Conservation (phyloP, 2,797 vertebrate species). For the Pyrocephalus nanus region DNA sequence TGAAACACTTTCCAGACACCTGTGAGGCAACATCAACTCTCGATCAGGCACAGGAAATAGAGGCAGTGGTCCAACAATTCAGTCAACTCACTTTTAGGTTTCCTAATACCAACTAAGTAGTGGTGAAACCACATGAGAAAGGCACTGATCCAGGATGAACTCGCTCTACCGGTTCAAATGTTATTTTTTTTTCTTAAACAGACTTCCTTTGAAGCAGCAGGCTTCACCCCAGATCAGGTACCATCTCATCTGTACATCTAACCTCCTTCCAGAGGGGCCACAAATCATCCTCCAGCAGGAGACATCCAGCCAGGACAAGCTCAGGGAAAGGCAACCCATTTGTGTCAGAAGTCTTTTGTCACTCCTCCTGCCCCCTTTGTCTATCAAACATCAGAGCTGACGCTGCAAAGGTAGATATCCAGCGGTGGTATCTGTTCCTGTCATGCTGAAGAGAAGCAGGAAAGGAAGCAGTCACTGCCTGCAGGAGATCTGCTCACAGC, state of each 20-base stretch:
- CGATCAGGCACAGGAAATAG: rapidly evolving
- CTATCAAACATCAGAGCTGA: background rate
- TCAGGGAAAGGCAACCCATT: background rate
- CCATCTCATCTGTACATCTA: background rate
- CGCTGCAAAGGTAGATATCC: background rate
- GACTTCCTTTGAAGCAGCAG: background rate
- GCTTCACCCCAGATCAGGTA: background rate
- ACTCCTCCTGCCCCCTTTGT: background rate
- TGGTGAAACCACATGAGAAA: background rate
- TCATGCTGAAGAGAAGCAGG: background rate
- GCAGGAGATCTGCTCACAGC: background rate
- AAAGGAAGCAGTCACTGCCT: background rate
- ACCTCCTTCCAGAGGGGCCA: background rate
- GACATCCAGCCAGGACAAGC: background rate
- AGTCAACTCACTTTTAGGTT: background rate
- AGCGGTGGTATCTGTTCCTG: background rate
- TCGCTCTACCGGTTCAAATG: rapidly evolving
- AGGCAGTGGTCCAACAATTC: background rate
- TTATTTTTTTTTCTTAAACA: background rate
- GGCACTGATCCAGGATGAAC: background rate
- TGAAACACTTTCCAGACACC: background rate
- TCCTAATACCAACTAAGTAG: background rate
- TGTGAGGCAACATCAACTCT: background rate
- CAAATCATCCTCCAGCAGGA: background rate
- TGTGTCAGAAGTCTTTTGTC: background rate